Conservation (phyloP, 2,113 vertebrate genomes). For the Vanacampus margaritifer region DNA sequence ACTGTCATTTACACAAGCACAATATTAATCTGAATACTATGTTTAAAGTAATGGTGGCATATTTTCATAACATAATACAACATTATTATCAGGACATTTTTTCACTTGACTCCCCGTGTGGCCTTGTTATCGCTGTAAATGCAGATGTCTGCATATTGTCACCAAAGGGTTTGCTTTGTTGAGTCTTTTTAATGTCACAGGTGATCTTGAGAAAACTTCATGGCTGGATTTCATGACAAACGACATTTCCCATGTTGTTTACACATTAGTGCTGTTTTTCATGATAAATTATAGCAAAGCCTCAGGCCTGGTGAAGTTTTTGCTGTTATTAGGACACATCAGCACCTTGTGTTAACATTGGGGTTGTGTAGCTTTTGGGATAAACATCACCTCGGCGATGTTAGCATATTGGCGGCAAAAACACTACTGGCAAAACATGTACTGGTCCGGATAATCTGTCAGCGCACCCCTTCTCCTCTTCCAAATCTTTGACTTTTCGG, state of each 20-base stretch:
- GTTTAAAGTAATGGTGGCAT: no score
- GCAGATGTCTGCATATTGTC: no score
- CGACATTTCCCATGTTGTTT: background rate
- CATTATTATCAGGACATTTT: no score
- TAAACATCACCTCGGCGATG: background rate
- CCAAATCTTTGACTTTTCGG: background rate
- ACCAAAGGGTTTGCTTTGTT: no score
- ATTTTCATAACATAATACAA: no score
- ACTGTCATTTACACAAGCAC: no score
- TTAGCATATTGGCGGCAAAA: conserved; percentile 14
- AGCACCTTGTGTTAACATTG: conserved; percentile 28
- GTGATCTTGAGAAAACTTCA: no score
- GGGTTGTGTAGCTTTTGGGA: conserved; percentile 5
- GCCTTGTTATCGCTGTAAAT: no score
- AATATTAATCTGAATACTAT: no score
- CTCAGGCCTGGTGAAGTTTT: conserved; percentile 18
- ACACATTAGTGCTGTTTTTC: conserved; percentile 10
- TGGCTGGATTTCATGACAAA: background rate
- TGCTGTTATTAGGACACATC: conserved; percentile 39
- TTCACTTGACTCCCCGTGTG: no score
- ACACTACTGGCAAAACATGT: background rate
- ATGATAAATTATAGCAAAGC: conserved; percentile 25
- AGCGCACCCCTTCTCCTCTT: background rate
- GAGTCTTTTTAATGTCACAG: no score
- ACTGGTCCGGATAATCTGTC: conserved; percentile 3